A percentile compares a stretch with the other conserved stretches of the same genome.
These are phyloP conservation scores for Micromys minutus DNA, from an alignment of 2,113 vertebrate species.

Conservation along the genomic window DNA sequence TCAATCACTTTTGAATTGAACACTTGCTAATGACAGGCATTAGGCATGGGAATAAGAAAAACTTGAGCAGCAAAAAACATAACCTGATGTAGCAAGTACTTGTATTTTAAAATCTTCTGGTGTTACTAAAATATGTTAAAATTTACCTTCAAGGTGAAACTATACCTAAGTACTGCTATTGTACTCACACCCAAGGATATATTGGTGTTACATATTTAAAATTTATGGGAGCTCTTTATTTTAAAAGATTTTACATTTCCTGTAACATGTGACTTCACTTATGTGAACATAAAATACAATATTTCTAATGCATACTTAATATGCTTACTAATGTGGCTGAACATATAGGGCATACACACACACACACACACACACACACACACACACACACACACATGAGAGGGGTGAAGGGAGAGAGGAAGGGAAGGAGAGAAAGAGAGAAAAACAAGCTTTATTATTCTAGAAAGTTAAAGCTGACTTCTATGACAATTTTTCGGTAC, in stretches of 20 bases:
- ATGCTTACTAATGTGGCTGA: neutral
- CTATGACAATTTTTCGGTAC: neutral
- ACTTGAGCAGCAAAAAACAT: neutral
- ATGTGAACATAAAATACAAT: neutral
- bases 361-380: neutral
- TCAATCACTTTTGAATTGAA: constrained; percentile 58
- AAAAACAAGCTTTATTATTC: neutral
- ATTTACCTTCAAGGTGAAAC: constrained; percentile 30
- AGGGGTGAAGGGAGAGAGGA: neutral
- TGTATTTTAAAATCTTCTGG: neutral
- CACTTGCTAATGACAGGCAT: constrained; percentile 57
- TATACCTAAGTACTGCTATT: neutral
- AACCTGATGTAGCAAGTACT: neutral
- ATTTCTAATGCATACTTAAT: constrained; percentile 2
- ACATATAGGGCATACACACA: neutral
- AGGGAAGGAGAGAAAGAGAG: neutral
- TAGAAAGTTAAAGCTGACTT: neutral
- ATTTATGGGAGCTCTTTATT: neutral
- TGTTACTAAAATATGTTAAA: constrained; percentile 23
- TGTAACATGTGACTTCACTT: neutral
- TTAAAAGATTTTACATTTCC: neutral
- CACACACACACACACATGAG: neutral
- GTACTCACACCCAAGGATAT: neutral
- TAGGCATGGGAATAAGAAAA: constrained; percentile 53
- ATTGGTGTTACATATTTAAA: neutral